Evolutionary conservation across 1,140 invertebrate species (phyloP), one percentile per base, ranked within the genome.

Genomic region (Odontomachus brunneus): DNA sequence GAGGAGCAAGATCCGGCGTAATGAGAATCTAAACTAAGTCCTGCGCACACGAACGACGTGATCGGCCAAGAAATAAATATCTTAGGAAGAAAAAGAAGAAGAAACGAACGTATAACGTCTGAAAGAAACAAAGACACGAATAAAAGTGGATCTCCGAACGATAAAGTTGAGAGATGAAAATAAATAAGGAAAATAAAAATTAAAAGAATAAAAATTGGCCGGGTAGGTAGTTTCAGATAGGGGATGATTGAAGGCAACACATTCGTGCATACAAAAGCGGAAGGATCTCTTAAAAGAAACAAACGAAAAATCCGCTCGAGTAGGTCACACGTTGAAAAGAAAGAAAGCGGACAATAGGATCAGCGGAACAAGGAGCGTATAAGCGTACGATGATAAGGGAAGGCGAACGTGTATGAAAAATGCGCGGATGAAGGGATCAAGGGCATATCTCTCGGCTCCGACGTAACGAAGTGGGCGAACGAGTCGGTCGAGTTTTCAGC

Each of bases 11-110:
- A 83, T 3, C 33, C 22, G 44, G 26, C 33, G 85, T 66, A 84
- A 87, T 85, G 72, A 83, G 44, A 75, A 86, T 9, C 63, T 59
- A 86, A 83, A 83, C 84, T 60, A 83, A 78, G 24, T 22, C 29
- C n/a, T n/a, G 15, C 38, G 49, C 29, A 33, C 4, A 53, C 48
- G 57, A 65, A 59, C 57, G 17, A 14, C 19, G 59, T 60, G 55
- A 53, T 75, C 59, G 72, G 53, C 15, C 19, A 19, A 38, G 26
- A 62, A 49, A 80, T 57, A 49, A 65, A 76, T 82, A 55, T 74
- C 75, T 78, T 78, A 38, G 49, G n/a, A n/a, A n/a, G n/a, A n/a
- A n/a, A n/a, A n/a, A n/a, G n/a, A n/a, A n/a, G n/a, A n/a, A n/a
- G n/a, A n/a, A n/a, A 57, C 15, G 49, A 78, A 66, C 3, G 48